Conservation (phyloP, 2,797 vertebrate species). For the Florisuga fusca region DNA sequence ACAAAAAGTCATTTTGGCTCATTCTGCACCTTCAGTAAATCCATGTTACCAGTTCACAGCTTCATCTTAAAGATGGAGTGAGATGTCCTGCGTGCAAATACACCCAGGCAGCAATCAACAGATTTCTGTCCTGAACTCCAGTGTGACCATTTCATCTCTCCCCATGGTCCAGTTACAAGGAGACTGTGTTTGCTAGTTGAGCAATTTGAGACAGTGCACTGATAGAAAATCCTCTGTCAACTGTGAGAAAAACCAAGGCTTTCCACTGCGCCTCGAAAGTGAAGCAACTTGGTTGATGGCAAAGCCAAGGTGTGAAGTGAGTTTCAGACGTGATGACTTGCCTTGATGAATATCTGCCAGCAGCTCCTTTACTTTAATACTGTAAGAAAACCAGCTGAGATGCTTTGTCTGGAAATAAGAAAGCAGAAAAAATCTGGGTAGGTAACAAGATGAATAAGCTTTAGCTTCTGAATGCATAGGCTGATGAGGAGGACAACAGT, state of each 20-base stretch:
- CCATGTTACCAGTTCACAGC: fast-evolving
- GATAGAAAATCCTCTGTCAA: background rate
- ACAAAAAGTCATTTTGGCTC: background rate
- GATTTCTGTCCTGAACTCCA: background rate
- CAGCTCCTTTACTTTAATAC: background rate
- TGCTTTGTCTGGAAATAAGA: background rate
- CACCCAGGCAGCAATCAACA: background rate
- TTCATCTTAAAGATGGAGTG: fast-evolving
- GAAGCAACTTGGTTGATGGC: background rate
- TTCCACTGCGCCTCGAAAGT: background rate
- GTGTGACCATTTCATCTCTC: background rate
- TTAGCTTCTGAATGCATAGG: background rate
- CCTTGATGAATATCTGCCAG: background rate
- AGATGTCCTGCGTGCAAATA: background rate
- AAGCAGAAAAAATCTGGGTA: background rate
- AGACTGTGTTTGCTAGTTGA: background rate
- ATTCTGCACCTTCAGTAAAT: background rate
- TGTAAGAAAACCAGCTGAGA: background rate
- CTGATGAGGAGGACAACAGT: background rate
- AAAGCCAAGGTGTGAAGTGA: background rate
- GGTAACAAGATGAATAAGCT: background rate
- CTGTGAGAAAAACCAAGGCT: background rate
- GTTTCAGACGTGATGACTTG: background rate
- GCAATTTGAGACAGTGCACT: background rate
- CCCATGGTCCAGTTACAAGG: fast-evolving